Conservation (phyloP, 2,888 invertebrate genomes). For the Brachyopa scutellaris region DNA sequence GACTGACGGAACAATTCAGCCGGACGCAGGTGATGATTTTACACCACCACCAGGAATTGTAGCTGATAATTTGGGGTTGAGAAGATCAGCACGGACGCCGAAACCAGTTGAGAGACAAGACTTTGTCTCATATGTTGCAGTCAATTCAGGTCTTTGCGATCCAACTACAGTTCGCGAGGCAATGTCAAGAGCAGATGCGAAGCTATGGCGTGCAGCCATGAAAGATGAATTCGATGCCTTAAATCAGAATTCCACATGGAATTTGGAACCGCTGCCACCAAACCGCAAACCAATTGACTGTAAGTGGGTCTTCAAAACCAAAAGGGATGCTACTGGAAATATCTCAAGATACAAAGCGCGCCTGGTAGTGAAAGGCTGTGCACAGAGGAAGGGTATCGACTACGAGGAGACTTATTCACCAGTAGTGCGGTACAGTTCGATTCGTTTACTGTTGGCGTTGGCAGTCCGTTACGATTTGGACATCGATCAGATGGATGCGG, state of each 20-base stretch:
- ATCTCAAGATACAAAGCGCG: conserved; percentile 14
- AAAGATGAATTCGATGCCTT: conserved; percentile 25
- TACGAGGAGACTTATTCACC: conserved; percentile 23
- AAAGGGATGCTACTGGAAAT: conserved; percentile 6
- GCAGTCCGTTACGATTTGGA: conserved; percentile 11
- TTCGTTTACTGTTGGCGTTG: conserved; percentile 17
- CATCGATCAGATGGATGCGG: conserved; percentile 25
- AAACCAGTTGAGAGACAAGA: not conserved
- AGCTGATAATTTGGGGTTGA: not conserved
- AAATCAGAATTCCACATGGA: not conserved
- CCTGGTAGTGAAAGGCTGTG: conserved; percentile 21
- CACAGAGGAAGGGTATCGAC: conserved; percentile 17
- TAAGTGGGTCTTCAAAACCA: conserved; percentile 39
- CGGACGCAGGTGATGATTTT: not conserved
- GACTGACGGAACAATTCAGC: not conserved
- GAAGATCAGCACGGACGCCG: not conserved
- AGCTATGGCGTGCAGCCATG: conserved; percentile 32
- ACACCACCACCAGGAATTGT: not conserved
- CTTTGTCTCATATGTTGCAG: not conserved
- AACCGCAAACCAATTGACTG: conserved; percentile 6
- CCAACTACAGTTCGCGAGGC: conserved; percentile 53
- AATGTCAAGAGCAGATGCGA: conserved; percentile 21
- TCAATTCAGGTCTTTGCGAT: conserved; percentile 23
- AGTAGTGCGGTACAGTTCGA: conserved; percentile 4
- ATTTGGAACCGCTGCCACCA: not conserved